Conservation (phyloP, 2,797 vertebrate genomes). For the Sebastes cheni region DNA sequence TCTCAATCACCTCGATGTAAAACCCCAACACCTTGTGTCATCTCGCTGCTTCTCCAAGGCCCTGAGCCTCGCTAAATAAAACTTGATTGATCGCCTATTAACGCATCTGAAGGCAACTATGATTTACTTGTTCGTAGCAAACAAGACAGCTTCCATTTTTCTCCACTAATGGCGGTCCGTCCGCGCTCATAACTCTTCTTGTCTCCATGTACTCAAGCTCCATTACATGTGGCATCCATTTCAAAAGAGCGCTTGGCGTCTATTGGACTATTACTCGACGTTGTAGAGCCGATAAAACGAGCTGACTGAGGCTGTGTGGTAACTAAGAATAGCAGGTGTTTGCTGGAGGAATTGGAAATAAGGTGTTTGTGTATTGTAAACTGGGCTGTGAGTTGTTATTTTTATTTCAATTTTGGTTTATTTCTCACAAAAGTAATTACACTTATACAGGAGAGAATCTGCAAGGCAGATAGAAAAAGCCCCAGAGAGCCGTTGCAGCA, state of each 20-base stretch:
- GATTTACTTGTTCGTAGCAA: slow-evolving; percentile 76
- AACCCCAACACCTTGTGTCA: slow-evolving; percentile 41
- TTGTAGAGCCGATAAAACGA: slow-evolving; percentile 42
- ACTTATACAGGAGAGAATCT: slow-evolving; percentile 14
- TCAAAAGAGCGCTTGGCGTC: slow-evolving; percentile 23
- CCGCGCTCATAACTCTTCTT: slow-evolving; percentile 70
- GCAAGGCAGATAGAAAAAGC: slow-evolving; percentile 19
- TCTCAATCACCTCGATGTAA: slow-evolving; percentile 57
- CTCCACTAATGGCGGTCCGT: slow-evolving; percentile 73
- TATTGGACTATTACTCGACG: slow-evolving; percentile 41
- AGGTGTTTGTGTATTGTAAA: slow-evolving; percentile 19
- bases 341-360: slow-evolving; percentile 32
- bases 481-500: slow-evolving; percentile 23
- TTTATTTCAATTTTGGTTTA: slow-evolving; percentile 44
- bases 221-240: slow-evolving; percentile 70
- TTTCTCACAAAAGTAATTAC: slow-evolving; percentile 50
- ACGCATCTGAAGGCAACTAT: slow-evolving; percentile 69
- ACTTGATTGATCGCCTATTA: slow-evolving; percentile 79
- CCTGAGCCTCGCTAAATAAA: slow-evolving; percentile 67
- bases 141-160: slow-evolving; percentile 79
- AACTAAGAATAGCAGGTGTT: slow-evolving; percentile 39
- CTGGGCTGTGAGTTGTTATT: slow-evolving; percentile 6
- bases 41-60: slow-evolving; percentile 55
- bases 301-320: slow-evolving; percentile 9
- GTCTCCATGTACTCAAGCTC: slow-evolving; percentile 68